Evolutionary conservation across 64 coral and sea anemone genomes (phyloP), one percentile per base, ranked within the genome.

Genomic region (Porites australiensis): DNA sequence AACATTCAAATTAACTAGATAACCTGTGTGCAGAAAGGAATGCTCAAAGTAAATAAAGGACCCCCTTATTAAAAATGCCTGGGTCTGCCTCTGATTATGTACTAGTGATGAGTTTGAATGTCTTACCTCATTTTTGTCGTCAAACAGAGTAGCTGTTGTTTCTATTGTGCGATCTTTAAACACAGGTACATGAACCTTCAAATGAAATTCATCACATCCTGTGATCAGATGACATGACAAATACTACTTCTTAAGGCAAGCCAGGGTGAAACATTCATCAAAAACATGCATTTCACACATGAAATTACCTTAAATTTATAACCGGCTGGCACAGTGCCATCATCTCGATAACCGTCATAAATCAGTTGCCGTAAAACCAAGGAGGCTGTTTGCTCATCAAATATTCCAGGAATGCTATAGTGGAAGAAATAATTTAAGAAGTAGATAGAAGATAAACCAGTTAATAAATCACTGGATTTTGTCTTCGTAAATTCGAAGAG

Each of bases 131-230:
- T 93, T 72, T 20, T 99, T 74, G 4, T 51, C 27, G 71, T 99
- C 88, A 45, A 90, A 79, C 3, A 99, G 91, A 5, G 86, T 93
- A 4, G 74, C 97, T 20, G 13, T 27, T 68, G 98, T 96, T 87
- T 99, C 98, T 50, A 89, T 99, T 49, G 60, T 92, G 70, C 98
- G 83, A 67, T 99, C 58, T 91, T 87, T 87, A 70, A 94, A 69
- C 22, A 99, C 98, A 73, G 98, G 98, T 92, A 99, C 88, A n/a
- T 96, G 80, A n/a, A 99, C 60, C 98, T 99, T 65, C 13, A 76
- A 89, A 72, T 43, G 10, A 84, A 82, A 65, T 12, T 43, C 23
- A 37, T 37, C 13, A 65, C 2, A 43, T 6, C 58, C 5, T 0
- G 19, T 66, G 7, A 87, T 37, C 45, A 50, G 9, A 57, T 57